A percentile compares a stretch with the other conserved stretches of the same genome.
Evolutionary conservation across 2,113 vertebrate species (phyloP).

Genomic region (Quiscalus mexicanus): DNA sequence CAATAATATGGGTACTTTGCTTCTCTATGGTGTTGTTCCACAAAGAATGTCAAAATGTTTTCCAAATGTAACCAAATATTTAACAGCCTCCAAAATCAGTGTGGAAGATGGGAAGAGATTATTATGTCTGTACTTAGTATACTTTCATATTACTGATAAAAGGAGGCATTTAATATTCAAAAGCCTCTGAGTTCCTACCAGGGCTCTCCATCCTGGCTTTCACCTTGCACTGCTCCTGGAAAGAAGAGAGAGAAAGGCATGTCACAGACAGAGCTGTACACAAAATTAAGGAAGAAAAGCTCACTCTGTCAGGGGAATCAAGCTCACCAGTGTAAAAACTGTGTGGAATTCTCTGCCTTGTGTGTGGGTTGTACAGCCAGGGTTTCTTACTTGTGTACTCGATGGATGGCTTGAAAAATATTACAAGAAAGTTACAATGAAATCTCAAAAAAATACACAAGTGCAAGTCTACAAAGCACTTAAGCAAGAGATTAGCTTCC

Average conservation of each 20-base stretch:
- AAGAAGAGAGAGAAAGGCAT: background rate
- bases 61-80: background rate
- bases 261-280: background rate
- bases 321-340: background rate
- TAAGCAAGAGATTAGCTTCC: background rate
- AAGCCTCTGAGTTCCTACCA: background rate
- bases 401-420: constrained; percentile 1
- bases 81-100: background rate
- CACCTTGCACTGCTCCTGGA: background rate
- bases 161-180: background rate
- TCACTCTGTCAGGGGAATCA: background rate
- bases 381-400: background rate
- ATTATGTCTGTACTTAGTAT: background rate
- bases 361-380: background rate
- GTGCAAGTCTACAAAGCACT: background rate
- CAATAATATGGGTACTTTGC: background rate
- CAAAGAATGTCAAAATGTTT: constrained; percentile 1
- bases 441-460: background rate
- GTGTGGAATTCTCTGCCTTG: background rate
- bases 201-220: background rate
- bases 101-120: background rate
- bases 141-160: background rate
- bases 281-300: background rate
- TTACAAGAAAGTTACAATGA: background rate
- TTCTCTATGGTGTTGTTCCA: background rate